Evolutionary conservation across 2,797 vertebrate genomes (phyloP).

Genomic region (Carcharodon carcharias): DNA sequence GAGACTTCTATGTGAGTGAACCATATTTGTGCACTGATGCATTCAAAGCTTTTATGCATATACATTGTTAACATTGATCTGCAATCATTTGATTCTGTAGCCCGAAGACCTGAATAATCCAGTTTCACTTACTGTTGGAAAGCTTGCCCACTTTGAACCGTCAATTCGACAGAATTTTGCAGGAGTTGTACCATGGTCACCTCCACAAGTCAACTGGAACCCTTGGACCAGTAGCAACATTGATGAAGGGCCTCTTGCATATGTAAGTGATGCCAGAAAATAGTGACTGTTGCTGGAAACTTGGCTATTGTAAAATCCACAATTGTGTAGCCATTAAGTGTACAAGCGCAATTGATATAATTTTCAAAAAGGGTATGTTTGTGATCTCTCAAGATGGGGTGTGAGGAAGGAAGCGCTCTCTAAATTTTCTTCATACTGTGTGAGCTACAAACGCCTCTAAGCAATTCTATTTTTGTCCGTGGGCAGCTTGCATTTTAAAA

Average conservation of each 20-base stretch:
- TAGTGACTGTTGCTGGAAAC: background rate
- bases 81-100: slow-evolving; percentile 49
- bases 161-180: slow-evolving; percentile 69
- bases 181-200: slow-evolving; percentile 92
- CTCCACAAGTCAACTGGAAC: slow-evolving; percentile 95
- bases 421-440: background rate
- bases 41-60: background rate
- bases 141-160: slow-evolving; percentile 83
- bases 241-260: slow-evolving; percentile 84
- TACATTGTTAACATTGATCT: background rate
- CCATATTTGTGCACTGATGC: background rate
- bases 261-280: slow-evolving; percentile 54
- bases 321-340: background rate
- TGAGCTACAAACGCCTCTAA: background rate
- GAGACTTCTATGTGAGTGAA: background rate
- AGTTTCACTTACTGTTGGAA: slow-evolving; percentile 72
- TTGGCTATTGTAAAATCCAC: background rate
- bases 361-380: background rate
- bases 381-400: background rate
- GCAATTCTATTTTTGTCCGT: background rate
- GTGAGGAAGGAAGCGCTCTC: background rate
- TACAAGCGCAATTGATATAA: background rate
- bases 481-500: background rate
- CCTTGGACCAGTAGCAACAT: slow-evolving; percentile 97
- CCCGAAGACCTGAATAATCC: slow-evolving; percentile 61